Evolutionary conservation across 2,888 invertebrate species (phyloP), one percentile per base, ranked within the genome.

Genomic region (Plagodis pulveraria): DNA sequence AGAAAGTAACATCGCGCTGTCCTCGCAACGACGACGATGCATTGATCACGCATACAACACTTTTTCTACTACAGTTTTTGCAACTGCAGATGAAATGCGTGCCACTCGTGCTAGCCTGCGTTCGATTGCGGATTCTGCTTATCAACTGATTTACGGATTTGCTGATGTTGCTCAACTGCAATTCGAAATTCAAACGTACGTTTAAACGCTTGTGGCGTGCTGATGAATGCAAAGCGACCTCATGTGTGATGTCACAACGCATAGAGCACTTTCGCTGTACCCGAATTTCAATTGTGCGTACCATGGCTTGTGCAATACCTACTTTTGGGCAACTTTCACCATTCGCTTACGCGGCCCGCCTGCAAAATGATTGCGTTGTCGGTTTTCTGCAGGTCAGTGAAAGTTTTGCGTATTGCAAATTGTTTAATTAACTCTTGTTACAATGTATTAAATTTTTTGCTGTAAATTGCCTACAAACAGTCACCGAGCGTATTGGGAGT

Each of bases 291-390:
- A 89, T 91, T 85, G 87, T 89, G 87, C 84, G 84, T 83, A 71
- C 78, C 74, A 74, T 77, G 80, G 81, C 87, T 90, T 91, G 92
- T 91, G 92, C 91, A 91, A 91, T 87, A 87, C 81, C 80, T 80
- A 85, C 86, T 83, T 91, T 92, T 91, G 84, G 90, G 84, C 84
- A 86, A 90, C 92, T 92, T 92, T 92, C 92, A 89, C 91, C 89
- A 78, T 80, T 74, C 74, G 83, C 85, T 87, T 87, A 91, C 90
- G 90, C 86, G 85, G 79, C 77, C 70, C 77, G 91, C 85, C 87
- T 91, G 91, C 89, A 74, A 89, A 91, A 86, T 83, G 70, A 84
- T 91, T 91, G 86, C 90, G 90, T 87, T 81, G 83, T 78, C 81
- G 73, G 77, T 78, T 78, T 78, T 76, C 82, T 84, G 83, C 80